Evolutionary conservation across 2,888 invertebrate genomes (phyloP).

Genomic region (Stramonita haemastoma): DNA sequence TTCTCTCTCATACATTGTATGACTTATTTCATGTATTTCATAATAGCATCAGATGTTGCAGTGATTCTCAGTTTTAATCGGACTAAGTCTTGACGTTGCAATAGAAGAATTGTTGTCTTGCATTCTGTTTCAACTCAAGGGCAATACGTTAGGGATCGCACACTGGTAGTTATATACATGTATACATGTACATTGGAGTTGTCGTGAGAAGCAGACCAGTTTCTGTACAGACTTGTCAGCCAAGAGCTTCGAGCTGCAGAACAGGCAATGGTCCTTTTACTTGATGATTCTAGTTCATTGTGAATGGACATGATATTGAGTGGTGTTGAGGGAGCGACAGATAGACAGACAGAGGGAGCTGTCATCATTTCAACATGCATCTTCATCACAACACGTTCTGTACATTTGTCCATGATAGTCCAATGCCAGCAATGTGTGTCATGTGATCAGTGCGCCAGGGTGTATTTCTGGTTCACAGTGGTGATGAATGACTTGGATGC

Average conservation of each 20-base stretch:
- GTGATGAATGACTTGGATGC: background rate
- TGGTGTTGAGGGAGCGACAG: background rate
- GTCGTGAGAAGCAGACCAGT: background rate
- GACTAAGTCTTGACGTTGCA: background rate
- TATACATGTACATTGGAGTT: background rate
- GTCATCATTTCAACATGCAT: background rate
- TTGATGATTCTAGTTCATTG: background rate
- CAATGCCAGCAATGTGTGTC: slow-evolving; percentile 2
- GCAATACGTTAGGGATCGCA: background rate
- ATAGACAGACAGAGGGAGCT: background rate
- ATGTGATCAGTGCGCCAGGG: background rate
- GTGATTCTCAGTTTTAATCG: background rate
- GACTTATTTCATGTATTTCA: too few relatives aligned
- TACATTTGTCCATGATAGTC: slow-evolving; percentile 15
- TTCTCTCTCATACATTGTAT: too few relatives aligned
- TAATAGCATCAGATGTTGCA: background rate
- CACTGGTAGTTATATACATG: background rate
- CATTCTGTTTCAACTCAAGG: background rate
- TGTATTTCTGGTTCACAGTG: background rate
- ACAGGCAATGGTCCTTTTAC: background rate
- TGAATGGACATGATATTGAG: background rate
- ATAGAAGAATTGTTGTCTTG: background rate
- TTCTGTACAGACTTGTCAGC: too few relatives aligned
- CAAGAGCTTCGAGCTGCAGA: background rate
- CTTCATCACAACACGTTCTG: background rate